Base-by-base conservation (phyloP, 2,113 vertebrate genomes). In the Macquaria australasica region DNA sequence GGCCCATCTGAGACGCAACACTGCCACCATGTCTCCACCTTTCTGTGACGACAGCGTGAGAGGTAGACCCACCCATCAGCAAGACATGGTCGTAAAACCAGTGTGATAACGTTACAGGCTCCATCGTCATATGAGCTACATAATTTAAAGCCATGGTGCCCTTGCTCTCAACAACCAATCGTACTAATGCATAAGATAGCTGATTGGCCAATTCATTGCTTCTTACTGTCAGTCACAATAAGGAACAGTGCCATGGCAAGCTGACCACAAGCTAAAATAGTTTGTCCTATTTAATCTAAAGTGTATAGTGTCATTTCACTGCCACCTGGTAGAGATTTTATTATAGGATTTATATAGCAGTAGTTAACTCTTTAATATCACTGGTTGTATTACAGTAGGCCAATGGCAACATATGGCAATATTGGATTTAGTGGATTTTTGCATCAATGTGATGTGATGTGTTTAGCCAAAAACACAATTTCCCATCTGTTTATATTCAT, bases 91-190 rank as follows among this genome's bases (percentile, higher is more conserved):
- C 48, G 10, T 87, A 87, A 90, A 93, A 79, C 78, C 81, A 39
- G 34, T 74, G 73, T 55, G 11, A 62, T 87, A 86, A 90, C 84
- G 77, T 85, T 43, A 60, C 31, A 20, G 71, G 62, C 74, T 60
- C 60, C 60, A 73, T 70, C 59, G 71, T 86, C 37, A 45, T 51
- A 79, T 67, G 50, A 62, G 48, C 25, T 63, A 21, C 6, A 58
- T 81, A 77, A 91, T 87, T 92, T 86, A 90, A 89, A 89, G 28
- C 58, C 88, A 93, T 93, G 91, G 93, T 95, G 92, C 87, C 92
- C 89, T 93, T 89, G 8, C 51, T 87, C 64, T 89, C 45, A 86
- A 83, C 83, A 76, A 83, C 85, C 74, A 87, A 87, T 88, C 66
- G 81, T 31, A 56, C 51, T 91, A 93, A 93, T 91, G 89, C 58